Base-by-base conservation (phyloP, 1,140 invertebrate genomes). In the Bombus confusus region DNA sequence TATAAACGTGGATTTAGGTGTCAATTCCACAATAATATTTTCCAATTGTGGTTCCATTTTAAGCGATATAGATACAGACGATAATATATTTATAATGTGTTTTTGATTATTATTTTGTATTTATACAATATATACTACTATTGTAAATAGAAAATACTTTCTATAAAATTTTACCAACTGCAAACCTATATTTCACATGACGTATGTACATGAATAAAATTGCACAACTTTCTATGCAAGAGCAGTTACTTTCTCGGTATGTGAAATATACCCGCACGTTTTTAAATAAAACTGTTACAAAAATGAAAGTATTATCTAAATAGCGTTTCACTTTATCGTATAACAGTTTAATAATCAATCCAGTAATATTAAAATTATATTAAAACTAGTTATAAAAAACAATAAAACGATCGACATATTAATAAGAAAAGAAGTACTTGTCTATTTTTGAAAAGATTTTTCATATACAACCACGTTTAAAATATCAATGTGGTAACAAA, bases 21-120 rank as follows among this genome's bases (percentile, higher is more conserved):
- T 95, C 99, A 99, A 94, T 99, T 99, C 95, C 98, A 99, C 92
- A 99, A 99, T 94, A 99, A 99, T 93, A 99, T 99, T 90, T 99
- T 99, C 93, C 99, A 99, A 93, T 95, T 99, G 22, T 99, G 99
- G 99, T 99, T 99, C 95, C 99, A 99, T 93, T 99, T 99, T 95
- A 99, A 99, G 94, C 95, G 99, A 89, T 99, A 99, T 94, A 96
- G 99, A 87, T 99, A 99, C 95, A 96, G 99, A 80, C 96, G 99
- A 95, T 99, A 96, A 96, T 78, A 59, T 76, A 71, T n/a, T n/a
- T n/a, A n/a, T n/a, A n/a, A n/a, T n/a, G n/a, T n/a, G n/a, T n/a
- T n/a, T n/a, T n/a, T n/a, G n/a, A n/a, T 31, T 84, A 80, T 34
- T 87, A 81, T 79, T 86, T 78, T 64, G 43, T 87, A 80, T 69